Conservation (phyloP, 2,888 invertebrate species). For the Parnassius orleans region DNA sequence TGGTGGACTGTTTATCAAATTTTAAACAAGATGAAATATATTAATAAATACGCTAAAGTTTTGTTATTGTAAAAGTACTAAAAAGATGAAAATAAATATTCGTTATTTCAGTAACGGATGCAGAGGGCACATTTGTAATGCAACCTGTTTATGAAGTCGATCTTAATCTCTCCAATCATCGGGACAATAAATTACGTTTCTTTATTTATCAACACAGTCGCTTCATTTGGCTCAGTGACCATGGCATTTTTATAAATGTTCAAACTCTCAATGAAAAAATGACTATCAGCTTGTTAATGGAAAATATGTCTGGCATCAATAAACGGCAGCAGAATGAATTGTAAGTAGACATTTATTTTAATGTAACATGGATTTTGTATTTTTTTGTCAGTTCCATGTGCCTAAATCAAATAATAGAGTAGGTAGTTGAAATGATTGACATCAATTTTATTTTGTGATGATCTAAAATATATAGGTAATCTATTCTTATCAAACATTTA, state of each 20-base stretch:
- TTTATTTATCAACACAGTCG: constrained; percentile 80
- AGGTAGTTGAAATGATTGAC: background rate
- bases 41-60: too few species aligned
- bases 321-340: constrained; percentile 79
- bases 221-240: constrained; percentile 78
- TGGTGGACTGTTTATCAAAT: too few species aligned
- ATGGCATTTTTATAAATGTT: constrained; percentile 71
- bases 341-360: constrained; percentile 57
- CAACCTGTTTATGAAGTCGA: constrained; percentile 66
- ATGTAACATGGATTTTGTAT: background rate
- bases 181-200: constrained; percentile 70
- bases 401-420: background rate
- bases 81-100: too few species aligned
- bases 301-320: constrained; percentile 75
- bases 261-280: constrained; percentile 71
- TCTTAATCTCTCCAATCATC: constrained; percentile 65
- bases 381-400: background rate
- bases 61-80: too few species aligned
- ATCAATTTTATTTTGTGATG: too few species aligned
- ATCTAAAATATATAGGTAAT: too few species aligned
- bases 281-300: constrained; percentile 72
- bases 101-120: constrained; percentile 68
- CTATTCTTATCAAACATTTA: too few species aligned
- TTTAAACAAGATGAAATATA: too few species aligned
- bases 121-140: constrained; percentile 66